Conservation (phyloP, 2,797 vertebrate species). For the Mormyrops boulengeri region DNA sequence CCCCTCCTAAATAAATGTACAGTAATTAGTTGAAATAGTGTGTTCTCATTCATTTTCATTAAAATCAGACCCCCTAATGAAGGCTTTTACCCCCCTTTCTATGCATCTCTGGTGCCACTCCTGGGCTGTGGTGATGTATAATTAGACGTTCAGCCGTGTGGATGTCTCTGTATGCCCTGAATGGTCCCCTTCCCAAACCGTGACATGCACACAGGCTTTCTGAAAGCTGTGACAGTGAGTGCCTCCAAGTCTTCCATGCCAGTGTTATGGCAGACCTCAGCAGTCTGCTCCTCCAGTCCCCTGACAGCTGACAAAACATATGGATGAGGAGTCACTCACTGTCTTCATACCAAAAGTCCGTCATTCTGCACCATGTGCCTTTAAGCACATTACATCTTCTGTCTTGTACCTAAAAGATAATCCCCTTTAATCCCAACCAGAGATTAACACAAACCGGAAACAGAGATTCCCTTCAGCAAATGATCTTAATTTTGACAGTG, state of each 20-base stretch:
- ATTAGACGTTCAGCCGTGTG: background rate
- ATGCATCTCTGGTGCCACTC: background rate
- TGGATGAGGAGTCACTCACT: background rate
- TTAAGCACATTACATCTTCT: background rate
- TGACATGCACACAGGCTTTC: background rate
- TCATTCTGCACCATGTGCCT: background rate
- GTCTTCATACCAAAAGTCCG: background rate
- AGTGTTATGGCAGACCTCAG: background rate
- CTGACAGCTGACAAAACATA: background rate
- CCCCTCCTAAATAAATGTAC: background rate
- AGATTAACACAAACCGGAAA: background rate
- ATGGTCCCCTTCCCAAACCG: background rate
- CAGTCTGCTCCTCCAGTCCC: background rate
- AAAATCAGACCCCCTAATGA: background rate
- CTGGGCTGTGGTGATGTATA: background rate
- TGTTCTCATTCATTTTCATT: background rate
- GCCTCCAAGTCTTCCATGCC: background rate
- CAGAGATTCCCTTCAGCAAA: background rate
- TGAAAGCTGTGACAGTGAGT: background rate
- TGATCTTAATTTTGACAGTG: background rate
- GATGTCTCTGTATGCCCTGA: background rate
- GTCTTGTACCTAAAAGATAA: background rate
- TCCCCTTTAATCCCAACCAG: background rate
- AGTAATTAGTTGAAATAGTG: background rate
- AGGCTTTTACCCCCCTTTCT: background rate